Conservation (phyloP, 2,113 vertebrate species). For the Cyphomyrus discorhynchus region DNA sequence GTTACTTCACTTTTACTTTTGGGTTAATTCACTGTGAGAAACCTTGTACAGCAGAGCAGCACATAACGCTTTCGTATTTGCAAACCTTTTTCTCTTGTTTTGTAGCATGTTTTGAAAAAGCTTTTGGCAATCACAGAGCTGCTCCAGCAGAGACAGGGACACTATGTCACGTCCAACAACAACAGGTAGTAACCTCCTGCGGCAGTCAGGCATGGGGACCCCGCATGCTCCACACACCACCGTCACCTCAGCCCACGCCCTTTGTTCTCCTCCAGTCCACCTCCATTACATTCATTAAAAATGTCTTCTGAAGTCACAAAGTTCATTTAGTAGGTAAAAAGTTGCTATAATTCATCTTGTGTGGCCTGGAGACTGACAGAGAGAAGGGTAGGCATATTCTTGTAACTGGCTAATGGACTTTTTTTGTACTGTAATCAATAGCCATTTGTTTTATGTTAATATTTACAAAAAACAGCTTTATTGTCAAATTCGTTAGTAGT, state of each 20-base stretch:
- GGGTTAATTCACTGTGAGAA: background rate
- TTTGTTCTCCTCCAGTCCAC: conserved; percentile 71
- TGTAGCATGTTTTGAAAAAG: conserved; percentile 94
- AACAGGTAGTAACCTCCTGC: conserved; percentile 81
- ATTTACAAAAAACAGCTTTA: background rate
- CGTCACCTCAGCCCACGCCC: conserved; percentile 26
- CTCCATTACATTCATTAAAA: conserved; percentile 60
- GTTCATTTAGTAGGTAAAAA: conserved; percentile 34
- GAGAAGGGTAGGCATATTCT: conserved; percentile 46
- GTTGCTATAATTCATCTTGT: conserved; percentile 57
- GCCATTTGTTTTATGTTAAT: conserved; percentile 41
- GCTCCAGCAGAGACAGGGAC: conserved; percentile 94
- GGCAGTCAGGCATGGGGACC: conserved; percentile 40
- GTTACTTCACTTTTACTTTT: background rate
- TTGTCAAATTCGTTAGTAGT: conserved; percentile 44
- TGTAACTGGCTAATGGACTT: conserved; percentile 81
- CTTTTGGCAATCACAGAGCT: conserved; percentile 97
- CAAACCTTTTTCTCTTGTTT: background rate
- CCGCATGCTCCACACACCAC: conserved; percentile 48
- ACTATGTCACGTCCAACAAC: conserved; percentile 89
- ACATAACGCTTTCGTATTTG: background rate
- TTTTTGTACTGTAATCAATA: conserved; percentile 83
- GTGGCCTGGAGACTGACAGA: conserved; percentile 54
- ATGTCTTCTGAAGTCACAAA: background rate
- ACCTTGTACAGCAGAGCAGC: background rate